Percentiles rank a stretch among this genome's conserved stretches.
Evolutionary conservation across 92 coral and sea anemone genomes (phyloP).

Genomic region (Pocillopora grandis): DNA sequence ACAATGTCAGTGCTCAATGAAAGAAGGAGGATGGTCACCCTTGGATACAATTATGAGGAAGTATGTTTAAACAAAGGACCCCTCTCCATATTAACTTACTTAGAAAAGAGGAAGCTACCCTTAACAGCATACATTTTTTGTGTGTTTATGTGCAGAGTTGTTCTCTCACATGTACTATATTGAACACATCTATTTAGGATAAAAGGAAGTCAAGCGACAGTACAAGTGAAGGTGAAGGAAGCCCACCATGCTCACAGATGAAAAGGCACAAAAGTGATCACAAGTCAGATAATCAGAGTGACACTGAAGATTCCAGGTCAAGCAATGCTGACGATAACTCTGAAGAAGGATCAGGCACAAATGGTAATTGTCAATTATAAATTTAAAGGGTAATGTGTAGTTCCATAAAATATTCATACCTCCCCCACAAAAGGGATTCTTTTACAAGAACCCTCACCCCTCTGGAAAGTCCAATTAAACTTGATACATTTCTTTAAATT

Average conservation of each 20-base stretch:
- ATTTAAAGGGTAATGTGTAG: neutral
- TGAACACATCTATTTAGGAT: slow-evolving; percentile 16
- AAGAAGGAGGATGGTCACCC: slow-evolving; percentile 49
- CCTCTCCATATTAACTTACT: neutral
- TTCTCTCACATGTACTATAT: neutral
- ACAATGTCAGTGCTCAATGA: slow-evolving; percentile 42
- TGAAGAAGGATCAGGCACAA: slow-evolving; percentile 24
- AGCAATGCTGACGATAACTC: neutral
- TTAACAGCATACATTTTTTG: neutral
- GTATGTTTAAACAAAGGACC: neutral
- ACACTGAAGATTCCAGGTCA: slow-evolving; percentile 10
- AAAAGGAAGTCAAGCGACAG: slow-evolving; percentile 24
- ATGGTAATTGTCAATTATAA: neutral
- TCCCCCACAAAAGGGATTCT: too few species aligned
- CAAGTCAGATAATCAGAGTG: neutral
- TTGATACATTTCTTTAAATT: too few species aligned
- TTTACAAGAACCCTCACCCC: too few species aligned
- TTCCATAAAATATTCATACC: too few species aligned
- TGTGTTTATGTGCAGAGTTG: neutral
- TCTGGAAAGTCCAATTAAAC: too few species aligned
- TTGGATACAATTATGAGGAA: slow-evolving; percentile 41
- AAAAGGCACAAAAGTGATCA: neutral
- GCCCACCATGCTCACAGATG: slow-evolving; percentile 23
- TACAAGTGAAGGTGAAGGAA: slow-evolving; percentile 12
- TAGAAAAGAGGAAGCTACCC: neutral